These are phyloP conservation scores for Elaeidobius kamerunicus DNA, from an alignment of 2,888 invertebrate species.

Conservation along the genomic window DNA sequence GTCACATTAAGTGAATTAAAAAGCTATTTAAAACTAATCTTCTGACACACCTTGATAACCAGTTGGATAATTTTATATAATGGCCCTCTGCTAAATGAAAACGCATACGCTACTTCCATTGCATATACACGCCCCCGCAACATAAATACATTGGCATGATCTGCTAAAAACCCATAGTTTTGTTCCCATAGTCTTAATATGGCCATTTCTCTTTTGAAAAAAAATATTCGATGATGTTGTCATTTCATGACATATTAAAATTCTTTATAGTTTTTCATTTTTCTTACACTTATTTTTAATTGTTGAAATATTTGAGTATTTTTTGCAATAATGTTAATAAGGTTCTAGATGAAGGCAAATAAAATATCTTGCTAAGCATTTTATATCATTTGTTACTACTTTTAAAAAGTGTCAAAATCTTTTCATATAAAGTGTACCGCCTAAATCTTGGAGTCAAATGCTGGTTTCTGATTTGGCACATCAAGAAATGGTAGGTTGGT, in stretches of 20 bases:
- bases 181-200: too few relatives aligned
- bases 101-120: too few relatives aligned
- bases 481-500: background rate
- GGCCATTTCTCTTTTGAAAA: too few relatives aligned
- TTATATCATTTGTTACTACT: slow-evolving; percentile 12
- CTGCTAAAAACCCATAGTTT: too few relatives aligned
- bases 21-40: too few relatives aligned
- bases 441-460: background rate
- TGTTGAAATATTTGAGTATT: slow-evolving; percentile 6
- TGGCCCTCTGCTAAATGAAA: too few relatives aligned
- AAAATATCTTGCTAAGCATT: slow-evolving; percentile 5
- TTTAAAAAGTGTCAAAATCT: slow-evolving; percentile 2
- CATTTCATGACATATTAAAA: slow-evolving; percentile 12
- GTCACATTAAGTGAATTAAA: too few relatives aligned
- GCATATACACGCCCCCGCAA: too few relatives aligned
- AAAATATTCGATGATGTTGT: too few relatives aligned
- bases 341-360: background rate
- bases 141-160: too few relatives aligned
- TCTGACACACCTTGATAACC: too few relatives aligned
- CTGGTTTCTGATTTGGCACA: slow-evolving; percentile 1
- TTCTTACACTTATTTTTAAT: background rate
- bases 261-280: background rate
- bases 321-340: slow-evolving; percentile 6
- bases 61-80: too few relatives aligned
- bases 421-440: slow-evolving; percentile 5